Evolutionary conservation across 2,797 vertebrate genomes (phyloP), one percentile per base, ranked within the genome.

Genomic region (Euthynnus affinis): DNA sequence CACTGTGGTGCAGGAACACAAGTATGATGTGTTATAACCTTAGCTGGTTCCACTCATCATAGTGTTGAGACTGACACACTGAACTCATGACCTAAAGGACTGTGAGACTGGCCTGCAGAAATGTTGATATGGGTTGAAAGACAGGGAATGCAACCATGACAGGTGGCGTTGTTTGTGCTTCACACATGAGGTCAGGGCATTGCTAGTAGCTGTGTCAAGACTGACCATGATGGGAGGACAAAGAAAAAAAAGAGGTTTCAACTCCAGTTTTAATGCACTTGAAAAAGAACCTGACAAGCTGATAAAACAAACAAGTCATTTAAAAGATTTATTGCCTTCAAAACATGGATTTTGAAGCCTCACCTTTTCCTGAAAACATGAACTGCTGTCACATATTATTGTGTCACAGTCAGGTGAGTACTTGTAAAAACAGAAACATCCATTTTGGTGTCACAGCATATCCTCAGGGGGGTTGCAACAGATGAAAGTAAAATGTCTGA

Each of bases 91-190:
- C 80, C 87, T 77, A 17, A 0, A 0, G 15, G 71, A n/a, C 9
- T 76, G 67, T 62, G 62, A 80, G 49, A 55, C 32, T 25, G 18
- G 69, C 60, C 74, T 63, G 59, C 67, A 83, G 68, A 85, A 67
- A 84, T 51, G 49, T 67, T 10, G 25, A 46, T 64, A 60, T 5
- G 8, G 37, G 27, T 22, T 22, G 42, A 66, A 69, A 71, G 32
- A 75, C n/a, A 10, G 49, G 55, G 63, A 69, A 52, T 13, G 64
- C n/a, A 6, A 34, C 55, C 49, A 7, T 32, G 71, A 76, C 78
- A 68, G 74, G 68, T 73, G 83, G 61, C 46, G 65, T 6, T 80
- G 62, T 88, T 84, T 81, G 84, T 63, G 78, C 57, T 83, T 79
- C 80, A 69, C 80, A 69, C 7, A 25, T 53, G 66, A 75, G 73